These are phyloP conservation scores for Menidia beryllina DNA, from an alignment of 2,113 vertebrate species.

Conservation along the genomic window DNA sequence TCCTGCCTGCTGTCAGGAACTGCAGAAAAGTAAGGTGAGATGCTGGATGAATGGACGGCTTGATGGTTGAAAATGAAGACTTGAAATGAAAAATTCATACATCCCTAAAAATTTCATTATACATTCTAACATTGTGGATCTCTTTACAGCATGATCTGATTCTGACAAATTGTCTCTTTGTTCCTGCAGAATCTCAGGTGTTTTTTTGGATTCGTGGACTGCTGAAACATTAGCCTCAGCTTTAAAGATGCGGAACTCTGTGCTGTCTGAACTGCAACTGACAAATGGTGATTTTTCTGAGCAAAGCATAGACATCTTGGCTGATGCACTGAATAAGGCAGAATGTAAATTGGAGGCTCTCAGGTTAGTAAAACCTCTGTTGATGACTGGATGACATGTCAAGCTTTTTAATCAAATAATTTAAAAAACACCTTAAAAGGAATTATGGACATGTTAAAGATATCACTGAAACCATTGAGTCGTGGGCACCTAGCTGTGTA, in stretches of 20 bases:
- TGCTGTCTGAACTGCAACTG: slow-evolving; percentile 46
- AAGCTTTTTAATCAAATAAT: no score
- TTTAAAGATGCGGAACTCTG: slow-evolving; percentile 30
- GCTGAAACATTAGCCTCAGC: slow-evolving; percentile 33
- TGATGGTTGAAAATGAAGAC: no score
- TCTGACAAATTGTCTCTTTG: not conserved
- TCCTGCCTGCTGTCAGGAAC: slow-evolving; percentile 50
- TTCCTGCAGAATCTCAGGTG: slow-evolving; percentile 37
- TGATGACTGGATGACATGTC: no score
- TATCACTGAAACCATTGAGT: no score
- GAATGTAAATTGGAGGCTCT: slow-evolving; percentile 32
- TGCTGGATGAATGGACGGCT: not conserved
- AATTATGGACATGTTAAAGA: no score
- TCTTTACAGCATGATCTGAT: no score
- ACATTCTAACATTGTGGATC: no score
- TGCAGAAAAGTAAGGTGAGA: slow-evolving; percentile 39
- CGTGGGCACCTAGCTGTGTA: no score
- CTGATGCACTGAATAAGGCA: slow-evolving; percentile 19
- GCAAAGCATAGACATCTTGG: not conserved
- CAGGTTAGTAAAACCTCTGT: slow-evolving; percentile 26
- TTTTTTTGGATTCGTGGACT: accelerated
- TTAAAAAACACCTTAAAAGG: no score
- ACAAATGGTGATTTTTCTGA: accelerated
- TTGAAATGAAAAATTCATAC: no score
- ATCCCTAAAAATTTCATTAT: no score